A percentile compares a stretch with the other conserved stretches of the same genome.
Evolutionary conservation across 92 coral and sea anemone species (phyloP).

Genomic region (Galaxea fascicularis): DNA sequence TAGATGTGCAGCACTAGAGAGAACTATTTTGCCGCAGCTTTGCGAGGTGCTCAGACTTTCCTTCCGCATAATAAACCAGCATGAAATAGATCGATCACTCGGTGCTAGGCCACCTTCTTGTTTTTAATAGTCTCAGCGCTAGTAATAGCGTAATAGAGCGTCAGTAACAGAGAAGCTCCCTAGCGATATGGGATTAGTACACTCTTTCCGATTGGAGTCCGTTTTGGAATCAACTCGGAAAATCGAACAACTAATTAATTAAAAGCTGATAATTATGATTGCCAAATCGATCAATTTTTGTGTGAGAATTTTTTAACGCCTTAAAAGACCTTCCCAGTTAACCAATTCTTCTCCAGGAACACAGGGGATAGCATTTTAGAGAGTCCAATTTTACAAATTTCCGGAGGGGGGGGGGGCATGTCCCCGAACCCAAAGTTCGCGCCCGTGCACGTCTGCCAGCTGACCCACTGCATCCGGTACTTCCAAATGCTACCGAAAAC

Average conservation of each 20-base stretch:
- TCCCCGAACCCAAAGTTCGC: too few relatives aligned
- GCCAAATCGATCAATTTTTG: not conserved
- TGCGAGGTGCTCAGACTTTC: not conserved
- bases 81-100: conserved; percentile 5
- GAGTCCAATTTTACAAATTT: not conserved
- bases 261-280: too few relatives aligned
- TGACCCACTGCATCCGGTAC: too few relatives aligned
- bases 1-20: not conserved
- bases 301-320: not conserved
- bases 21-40: not conserved
- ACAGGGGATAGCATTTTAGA: not conserved
- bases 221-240: not conserved
- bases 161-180: too few relatives aligned
- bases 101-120: conserved; percentile 1
- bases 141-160: not conserved
- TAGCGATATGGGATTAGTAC: not conserved
- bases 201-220: not conserved
- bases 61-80: conserved; percentile 2
- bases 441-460: too few relatives aligned
- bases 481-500: too few relatives aligned
- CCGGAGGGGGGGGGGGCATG: too few relatives aligned
- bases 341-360: not conserved
- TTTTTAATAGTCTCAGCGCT: conserved; percentile 5
- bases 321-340: not conserved
- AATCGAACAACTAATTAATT: too few relatives aligned